A percentile compares a stretch with the other conserved stretches of the same genome.
Evolutionary conservation across 2,797 vertebrate species (phyloP).

Genomic region (Sitta carolinensis): DNA sequence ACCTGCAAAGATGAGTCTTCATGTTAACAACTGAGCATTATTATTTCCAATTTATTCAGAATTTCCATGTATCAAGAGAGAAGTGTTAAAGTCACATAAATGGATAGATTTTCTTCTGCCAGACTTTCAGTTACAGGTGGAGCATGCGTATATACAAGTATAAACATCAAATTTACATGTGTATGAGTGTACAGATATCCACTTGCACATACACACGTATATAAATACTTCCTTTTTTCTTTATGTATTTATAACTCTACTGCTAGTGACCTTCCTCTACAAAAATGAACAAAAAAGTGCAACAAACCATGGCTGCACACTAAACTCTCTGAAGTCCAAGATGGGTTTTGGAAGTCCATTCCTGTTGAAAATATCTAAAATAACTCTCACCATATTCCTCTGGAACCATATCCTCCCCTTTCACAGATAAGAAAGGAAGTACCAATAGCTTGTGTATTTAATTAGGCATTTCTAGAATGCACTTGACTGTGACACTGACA

Average conservation of each 20-base stretch:
- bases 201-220: not conserved
- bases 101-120: not conserved
- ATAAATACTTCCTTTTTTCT: not conserved
- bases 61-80: not conserved
- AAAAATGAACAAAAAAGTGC: not conserved
- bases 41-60: not conserved
- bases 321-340: not conserved
- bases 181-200: not conserved
- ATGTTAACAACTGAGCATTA: not conserved
- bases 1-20: not conserved
- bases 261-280: not conserved
- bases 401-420: not conserved
- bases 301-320: not conserved
- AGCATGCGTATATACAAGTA: not conserved
- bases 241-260: not conserved
- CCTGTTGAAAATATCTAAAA: not conserved
- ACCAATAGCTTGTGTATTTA: not conserved
- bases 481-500: not conserved
- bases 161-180: not conserved
- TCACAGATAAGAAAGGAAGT: not conserved
- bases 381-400: not conserved
- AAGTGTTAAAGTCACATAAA: not conserved
- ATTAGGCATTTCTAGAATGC: not conserved
- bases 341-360: not conserved
- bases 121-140: not conserved